Conservation (phyloP, 2,888 invertebrate genomes). For the Meteorus colon region DNA sequence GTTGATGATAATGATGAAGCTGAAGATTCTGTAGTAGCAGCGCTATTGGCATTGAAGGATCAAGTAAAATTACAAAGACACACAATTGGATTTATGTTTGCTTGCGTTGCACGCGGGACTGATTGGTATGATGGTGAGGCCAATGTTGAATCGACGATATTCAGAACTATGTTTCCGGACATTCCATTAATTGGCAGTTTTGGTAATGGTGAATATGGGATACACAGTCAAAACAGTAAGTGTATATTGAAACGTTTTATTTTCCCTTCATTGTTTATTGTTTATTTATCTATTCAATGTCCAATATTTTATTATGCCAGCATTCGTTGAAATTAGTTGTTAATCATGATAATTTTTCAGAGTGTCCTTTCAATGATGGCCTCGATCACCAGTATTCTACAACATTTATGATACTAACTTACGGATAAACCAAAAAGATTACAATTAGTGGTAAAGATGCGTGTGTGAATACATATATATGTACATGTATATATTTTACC, state of each 20-base stretch:
- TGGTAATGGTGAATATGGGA: slow-evolving; percentile 67
- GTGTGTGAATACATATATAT: neutral
- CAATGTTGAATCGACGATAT: slow-evolving; percentile 62
- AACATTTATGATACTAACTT: slow-evolving; percentile 65
- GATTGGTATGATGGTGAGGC: slow-evolving; percentile 50
- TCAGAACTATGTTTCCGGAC: slow-evolving; percentile 65
- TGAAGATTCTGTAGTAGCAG: slow-evolving; percentile 55
- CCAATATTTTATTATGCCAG: slow-evolving; percentile 2
- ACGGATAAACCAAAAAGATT: slow-evolving; percentile 51
- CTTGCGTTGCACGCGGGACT: slow-evolving; percentile 62
- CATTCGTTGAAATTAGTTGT: neutral
- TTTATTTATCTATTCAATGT: neutral
- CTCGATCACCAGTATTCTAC: slow-evolving; percentile 56
- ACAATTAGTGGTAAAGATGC: neutral
- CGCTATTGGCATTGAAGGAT: slow-evolving; percentile 56
- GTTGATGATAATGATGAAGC: slow-evolving; percentile 50
- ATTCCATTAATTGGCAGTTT: slow-evolving; percentile 65
- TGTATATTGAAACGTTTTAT: slow-evolving; percentile 11
- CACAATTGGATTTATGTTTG: slow-evolving; percentile 66
- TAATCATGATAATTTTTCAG: slow-evolving; percentile 24
- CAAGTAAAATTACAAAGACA: slow-evolving; percentile 61
- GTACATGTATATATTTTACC: neutral
- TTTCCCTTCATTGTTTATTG: neutral
- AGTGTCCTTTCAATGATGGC: neutral
- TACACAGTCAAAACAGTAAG: slow-evolving; percentile 52